phyloP scores from a whole-genome alignment of 1,140 invertebrate species.

The Scaptomyza hsui region DNA sequence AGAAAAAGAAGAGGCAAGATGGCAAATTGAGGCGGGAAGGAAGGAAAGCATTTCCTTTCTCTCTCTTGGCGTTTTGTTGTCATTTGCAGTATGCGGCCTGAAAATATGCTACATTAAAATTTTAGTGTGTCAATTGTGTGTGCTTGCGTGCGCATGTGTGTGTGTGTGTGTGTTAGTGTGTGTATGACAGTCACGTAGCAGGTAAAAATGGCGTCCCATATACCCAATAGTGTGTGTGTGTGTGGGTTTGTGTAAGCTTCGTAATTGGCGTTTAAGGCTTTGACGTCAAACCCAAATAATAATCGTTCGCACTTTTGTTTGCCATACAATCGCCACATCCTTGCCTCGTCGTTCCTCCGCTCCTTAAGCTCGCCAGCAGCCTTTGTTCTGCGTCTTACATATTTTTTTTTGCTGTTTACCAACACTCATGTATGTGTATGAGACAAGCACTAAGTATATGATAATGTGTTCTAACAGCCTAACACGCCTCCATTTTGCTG shows the following conservation, averaged over 20 bases:
- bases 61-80: slow-evolving; percentile 52
- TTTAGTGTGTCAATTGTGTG: slow-evolving; percentile 78
- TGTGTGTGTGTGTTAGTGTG: slow-evolving; percentile 30
- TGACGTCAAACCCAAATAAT: slow-evolving; percentile 81
- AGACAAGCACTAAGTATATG: slow-evolving; percentile 13
- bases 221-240: slow-evolving; percentile 9
- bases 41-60: neutral
- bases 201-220: slow-evolving; percentile 32
- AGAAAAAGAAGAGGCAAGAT: slow-evolving; percentile 4
- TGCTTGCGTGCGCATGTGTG: slow-evolving; percentile 30
- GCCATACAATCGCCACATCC: slow-evolving; percentile 17
- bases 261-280: slow-evolving; percentile 80
- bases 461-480: slow-evolving; percentile 21
- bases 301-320: slow-evolving; percentile 78
- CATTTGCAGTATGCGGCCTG: slow-evolving; percentile 67
- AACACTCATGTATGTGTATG: slow-evolving; percentile 12
- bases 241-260: slow-evolving; percentile 46
- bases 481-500: neutral
- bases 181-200: slow-evolving; percentile 51
- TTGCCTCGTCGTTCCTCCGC: neutral
- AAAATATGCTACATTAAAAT: slow-evolving; percentile 82
- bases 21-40: neutral
- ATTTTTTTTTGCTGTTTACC: slow-evolving; percentile 2
- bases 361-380: neutral
- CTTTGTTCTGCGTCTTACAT: slow-evolving; percentile 37